phyloP scores from a whole-genome alignment of 2,113 vertebrate species.

The Ptyas mucosa region DNA sequence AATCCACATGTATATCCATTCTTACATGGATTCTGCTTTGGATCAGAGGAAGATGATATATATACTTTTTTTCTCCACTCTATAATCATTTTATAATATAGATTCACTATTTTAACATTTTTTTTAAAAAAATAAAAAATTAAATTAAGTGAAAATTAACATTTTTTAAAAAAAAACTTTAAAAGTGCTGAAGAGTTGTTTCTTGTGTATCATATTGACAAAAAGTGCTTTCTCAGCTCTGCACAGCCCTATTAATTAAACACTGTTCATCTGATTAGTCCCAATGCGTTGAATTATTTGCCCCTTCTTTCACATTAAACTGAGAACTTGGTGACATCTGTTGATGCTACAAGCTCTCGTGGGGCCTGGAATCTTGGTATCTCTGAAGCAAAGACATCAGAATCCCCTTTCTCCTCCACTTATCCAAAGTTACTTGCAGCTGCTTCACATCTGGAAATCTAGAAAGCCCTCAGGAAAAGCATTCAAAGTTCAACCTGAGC shows the following conservation, averaged over 20 bases:
- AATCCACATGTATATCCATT: not conserved
- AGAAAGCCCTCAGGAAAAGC: not conserved
- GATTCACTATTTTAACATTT: not conserved
- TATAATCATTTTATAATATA: not conserved
- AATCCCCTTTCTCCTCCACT: not conserved
- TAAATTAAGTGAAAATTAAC: not conserved
- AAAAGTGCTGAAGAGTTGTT: not conserved
- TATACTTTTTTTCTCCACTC: not conserved
- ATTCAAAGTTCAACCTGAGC: not conserved
- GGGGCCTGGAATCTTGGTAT: not conserved
- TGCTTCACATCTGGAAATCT: not conserved
- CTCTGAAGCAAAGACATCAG: not conserved
- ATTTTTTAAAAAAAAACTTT: not conserved
- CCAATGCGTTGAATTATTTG: not conserved
- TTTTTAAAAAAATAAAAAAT: not conserved
- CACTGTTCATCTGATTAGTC: not conserved
- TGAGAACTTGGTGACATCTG: not conserved
- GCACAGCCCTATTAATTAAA: not conserved
- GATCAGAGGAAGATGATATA: not conserved
- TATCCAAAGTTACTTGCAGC: not conserved
- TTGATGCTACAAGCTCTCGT: not conserved
- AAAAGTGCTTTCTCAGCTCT: not conserved
- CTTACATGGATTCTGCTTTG: not conserved
- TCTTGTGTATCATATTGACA: not conserved
- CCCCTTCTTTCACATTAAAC: not conserved